A percentile compares a stretch with the other conserved stretches of the same genome.
These are phyloP conservation scores for Caenorhabditis auriculariae DNA, from an alignment of 2,888 invertebrate genomes.

Conservation along the genomic window DNA sequence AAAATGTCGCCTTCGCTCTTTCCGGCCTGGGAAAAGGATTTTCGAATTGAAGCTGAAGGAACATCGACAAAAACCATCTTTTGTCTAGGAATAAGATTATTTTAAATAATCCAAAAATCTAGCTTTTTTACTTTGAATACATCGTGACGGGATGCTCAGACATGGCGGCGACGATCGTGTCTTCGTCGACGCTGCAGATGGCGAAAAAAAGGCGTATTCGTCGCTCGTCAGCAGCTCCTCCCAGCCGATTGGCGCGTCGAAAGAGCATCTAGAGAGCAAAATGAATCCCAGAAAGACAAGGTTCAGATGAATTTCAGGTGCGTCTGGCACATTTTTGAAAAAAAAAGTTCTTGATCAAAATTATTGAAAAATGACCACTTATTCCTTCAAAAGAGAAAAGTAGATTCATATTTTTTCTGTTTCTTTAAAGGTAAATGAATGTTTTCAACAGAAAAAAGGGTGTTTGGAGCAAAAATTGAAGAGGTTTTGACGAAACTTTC, in stretches of 20 bases:
- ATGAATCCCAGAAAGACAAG: too few relatives aligned
- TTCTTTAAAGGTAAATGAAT: too few relatives aligned
- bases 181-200: conserved; percentile 46
- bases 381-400: conserved; percentile 5
- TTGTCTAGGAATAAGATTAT: conserved; percentile 47
- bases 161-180: conserved; percentile 48
- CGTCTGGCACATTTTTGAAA: too few relatives aligned
- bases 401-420: too few relatives aligned
- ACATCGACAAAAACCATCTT: conserved; percentile 43
- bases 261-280: conserved; percentile 35
- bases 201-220: conserved; percentile 28
- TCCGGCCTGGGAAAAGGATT: conserved; percentile 40
- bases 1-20: conserved; percentile 51
- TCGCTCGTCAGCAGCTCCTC: conserved; percentile 44
- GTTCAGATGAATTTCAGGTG: too few relatives aligned
- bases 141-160: conserved; percentile 47
- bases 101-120: too few relatives aligned
- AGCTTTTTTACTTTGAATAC: conserved; percentile 48
- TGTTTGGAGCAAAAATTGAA: too few relatives aligned
- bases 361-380: background rate
- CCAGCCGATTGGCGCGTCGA: conserved; percentile 59
- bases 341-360: too few relatives aligned
- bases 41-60: conserved; percentile 23
- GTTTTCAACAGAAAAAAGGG: too few relatives aligned
- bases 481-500: too few relatives aligned